Conservation (phyloP, 2,888 invertebrate species). For the Rhorus exstirpatorius region DNA sequence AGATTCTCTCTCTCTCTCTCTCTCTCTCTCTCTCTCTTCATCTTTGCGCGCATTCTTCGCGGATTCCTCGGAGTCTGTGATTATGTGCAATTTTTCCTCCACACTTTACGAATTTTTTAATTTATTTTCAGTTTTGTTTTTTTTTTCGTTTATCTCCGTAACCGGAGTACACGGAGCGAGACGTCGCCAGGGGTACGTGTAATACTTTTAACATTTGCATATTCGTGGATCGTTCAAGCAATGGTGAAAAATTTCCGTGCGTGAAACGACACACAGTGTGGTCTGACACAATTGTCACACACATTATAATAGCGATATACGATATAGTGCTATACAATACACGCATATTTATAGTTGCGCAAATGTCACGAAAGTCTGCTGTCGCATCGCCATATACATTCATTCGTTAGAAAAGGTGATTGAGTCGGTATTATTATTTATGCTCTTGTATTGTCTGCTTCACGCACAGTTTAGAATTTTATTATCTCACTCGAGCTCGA, state of each 20-base stretch:
- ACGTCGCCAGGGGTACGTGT: too few relatives aligned
- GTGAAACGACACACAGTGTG: not conserved
- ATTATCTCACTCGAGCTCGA: constrained; percentile 1
- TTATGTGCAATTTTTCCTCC: constrained; percentile 56
- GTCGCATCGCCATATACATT: constrained; percentile 60
- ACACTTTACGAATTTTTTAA: constrained; percentile 6
- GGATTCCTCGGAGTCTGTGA: constrained; percentile 27
- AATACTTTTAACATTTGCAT: constrained; percentile 27
- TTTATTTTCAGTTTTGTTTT: not conserved
- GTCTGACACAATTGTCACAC: constrained; percentile 8
- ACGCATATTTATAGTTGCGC: constrained; percentile 30
- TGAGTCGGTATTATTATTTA: constrained; percentile 40
- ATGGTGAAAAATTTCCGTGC: constrained; percentile 50
- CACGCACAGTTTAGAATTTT: constrained; percentile 30
- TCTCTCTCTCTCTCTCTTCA: not conserved
- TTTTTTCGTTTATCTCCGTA: too few relatives aligned
- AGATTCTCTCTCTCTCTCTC: not conserved
- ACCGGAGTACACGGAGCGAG: too few relatives aligned
- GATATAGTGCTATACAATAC: not conserved
- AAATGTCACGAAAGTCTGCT: constrained; percentile 47
- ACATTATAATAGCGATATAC: not conserved
- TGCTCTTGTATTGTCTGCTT: not conserved
- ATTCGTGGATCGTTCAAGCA: constrained; percentile 17
- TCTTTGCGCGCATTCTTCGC: too few relatives aligned
- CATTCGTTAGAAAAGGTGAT: constrained; percentile 67